Percentiles rank a stretch among this genome's conserved stretches.
Evolutionary conservation across 2,888 invertebrate species (phyloP).

Genomic region (Eurytoma adleriae): DNA sequence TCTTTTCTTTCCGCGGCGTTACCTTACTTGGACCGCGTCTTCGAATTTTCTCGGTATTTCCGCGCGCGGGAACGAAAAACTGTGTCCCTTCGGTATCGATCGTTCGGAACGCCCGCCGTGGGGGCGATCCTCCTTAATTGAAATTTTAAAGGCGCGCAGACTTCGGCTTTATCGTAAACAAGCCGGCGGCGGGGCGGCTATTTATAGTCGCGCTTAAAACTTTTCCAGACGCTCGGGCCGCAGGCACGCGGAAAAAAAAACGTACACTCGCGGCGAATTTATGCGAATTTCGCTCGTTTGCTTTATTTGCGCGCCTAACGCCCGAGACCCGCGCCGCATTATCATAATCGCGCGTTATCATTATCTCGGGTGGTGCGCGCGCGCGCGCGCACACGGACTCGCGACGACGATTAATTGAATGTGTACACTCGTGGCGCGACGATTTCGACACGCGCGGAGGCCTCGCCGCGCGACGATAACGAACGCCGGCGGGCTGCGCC

Average conservation of each 20-base stretch:
- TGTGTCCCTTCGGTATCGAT: background rate
- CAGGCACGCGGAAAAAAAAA: background rate
- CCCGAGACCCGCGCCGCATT: constrained; percentile 26
- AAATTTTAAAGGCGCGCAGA: constrained; percentile 20
- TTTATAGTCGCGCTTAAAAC: constrained; percentile 34
- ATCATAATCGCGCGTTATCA: constrained; percentile 49
- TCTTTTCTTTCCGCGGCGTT: constrained; percentile 5
- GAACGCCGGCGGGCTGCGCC: background rate
- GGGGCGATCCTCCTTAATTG: constrained; percentile 29
- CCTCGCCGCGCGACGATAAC: constrained; percentile 40
- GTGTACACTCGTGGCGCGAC: constrained; percentile 23
- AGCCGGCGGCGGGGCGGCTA: background rate
- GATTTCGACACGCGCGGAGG: constrained; percentile 34
- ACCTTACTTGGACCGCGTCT: background rate
- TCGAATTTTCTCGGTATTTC: no score
- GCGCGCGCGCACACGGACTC: background rate
- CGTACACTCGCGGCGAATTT: background rate
- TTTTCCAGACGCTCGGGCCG: constrained; percentile 17
- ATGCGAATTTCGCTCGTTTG: background rate
- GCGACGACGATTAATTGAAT: constrained; percentile 51
- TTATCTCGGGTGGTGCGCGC: constrained; percentile 23
- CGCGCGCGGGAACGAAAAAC: background rate
- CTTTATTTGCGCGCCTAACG: background rate
- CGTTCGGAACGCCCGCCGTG: background rate
- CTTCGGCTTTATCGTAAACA: constrained; percentile 1